These are phyloP conservation scores for Hyperopisus bebe DNA, from an alignment of 2,113 vertebrate species.

Conservation along the genomic window DNA sequence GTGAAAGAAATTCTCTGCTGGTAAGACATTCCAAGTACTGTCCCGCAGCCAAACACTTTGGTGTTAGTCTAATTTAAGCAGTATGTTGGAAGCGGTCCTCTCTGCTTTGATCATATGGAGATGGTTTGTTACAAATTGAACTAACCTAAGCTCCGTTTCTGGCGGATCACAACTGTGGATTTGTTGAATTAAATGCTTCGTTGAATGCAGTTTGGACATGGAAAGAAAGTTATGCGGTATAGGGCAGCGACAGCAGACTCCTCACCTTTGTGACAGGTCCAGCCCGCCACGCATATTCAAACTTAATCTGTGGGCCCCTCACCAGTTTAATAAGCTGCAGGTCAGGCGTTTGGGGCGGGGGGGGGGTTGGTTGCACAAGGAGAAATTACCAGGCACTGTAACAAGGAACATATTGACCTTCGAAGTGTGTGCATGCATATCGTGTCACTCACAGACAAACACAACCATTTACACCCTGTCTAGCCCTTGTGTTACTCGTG, in stretches of 20 bases:
- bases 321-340: constrained; percentile 76
- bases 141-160: constrained; percentile 93
- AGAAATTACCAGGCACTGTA: constrained; percentile 86
- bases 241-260: constrained; percentile 85
- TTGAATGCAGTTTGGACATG: constrained; percentile 96
- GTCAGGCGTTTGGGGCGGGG: constrained; percentile 71
- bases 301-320: constrained; percentile 82
- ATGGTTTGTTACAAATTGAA: constrained; percentile 99
- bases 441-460: constrained; percentile 19
- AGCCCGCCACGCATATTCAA: constrained; percentile 94
- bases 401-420: constrained; percentile 84
- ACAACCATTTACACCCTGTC: background rate
- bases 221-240: constrained; percentile 82
- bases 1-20: constrained; percentile 93
- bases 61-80: constrained; percentile 99
- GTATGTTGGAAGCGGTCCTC: constrained; percentile 94
- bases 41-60: constrained; percentile 96
- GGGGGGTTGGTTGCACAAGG: constrained; percentile 31
- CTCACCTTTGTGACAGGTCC: constrained; percentile 95
- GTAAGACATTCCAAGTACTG: constrained; percentile 99
- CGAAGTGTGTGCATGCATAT: constrained; percentile 51
- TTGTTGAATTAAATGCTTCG: constrained; percentile 99
- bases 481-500: background rate
- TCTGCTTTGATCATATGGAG: constrained; percentile 97
- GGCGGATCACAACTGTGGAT: constrained; percentile 98